Conservation (phyloP, 2,888 invertebrate genomes). For the Ommatoiulus sabulosus region DNA sequence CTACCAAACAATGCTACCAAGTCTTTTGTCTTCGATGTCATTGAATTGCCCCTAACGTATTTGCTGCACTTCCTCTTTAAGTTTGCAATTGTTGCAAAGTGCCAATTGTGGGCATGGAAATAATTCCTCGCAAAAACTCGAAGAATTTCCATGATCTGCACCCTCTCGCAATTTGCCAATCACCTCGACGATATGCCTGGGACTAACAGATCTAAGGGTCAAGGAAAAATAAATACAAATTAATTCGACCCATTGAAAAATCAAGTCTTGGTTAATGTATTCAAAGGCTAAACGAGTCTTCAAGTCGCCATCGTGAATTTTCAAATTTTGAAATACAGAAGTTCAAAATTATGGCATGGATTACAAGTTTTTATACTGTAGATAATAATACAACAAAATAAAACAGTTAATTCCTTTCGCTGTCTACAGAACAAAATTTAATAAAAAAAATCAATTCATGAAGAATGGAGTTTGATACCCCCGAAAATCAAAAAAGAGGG, state of each 20-base stretch:
- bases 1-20: too few species aligned
- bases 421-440: too few species aligned
- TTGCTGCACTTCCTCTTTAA: background rate
- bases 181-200: background rate
- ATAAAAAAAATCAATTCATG: too few species aligned
- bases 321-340: too few species aligned
- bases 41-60: background rate
- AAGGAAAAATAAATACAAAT: background rate
- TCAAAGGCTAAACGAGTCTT: too few species aligned
- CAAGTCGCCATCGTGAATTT: too few species aligned
- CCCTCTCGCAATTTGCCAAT: background rate
- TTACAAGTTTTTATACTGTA: too few species aligned
- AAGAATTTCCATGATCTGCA: constrained; percentile 28
- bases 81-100: background rate
- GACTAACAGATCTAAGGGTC: background rate
- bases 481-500: too few species aligned
- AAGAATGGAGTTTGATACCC: too few species aligned
- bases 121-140: background rate
- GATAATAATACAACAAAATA: too few species aligned
- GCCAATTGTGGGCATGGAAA: constrained; percentile 45
- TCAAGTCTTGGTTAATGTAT: background rate
- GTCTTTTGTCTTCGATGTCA: background rate
- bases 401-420: too few species aligned
- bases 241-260: background rate
- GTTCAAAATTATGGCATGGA: too few species aligned